Evolutionary conservation across 2,888 invertebrate genomes (phyloP).

Genomic region (Amaurobius ferox): DNA sequence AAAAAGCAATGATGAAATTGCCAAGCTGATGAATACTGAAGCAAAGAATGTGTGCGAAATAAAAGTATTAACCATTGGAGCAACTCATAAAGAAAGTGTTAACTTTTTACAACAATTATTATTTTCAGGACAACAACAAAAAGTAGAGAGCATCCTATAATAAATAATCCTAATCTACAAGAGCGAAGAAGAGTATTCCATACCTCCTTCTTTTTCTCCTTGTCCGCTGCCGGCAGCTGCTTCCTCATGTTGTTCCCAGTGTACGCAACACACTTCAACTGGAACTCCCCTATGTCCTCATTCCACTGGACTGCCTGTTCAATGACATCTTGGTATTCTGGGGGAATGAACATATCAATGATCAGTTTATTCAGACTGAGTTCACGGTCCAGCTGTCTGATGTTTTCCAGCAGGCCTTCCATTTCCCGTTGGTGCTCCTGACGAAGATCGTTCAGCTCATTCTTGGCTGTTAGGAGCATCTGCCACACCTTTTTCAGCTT

Average conservation of each 20-base stretch:
- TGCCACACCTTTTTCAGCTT: slow-evolving; percentile 93
- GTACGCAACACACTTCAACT: slow-evolving; percentile 97
- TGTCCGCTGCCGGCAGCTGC: slow-evolving; percentile 77
- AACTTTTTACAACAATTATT: too few species aligned
- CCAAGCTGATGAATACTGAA: too few species aligned
- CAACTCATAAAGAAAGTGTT: too few species aligned
- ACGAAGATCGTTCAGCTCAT: slow-evolving; percentile 81
- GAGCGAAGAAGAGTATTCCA: too few species aligned
- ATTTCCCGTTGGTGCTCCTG: slow-evolving; percentile 97
- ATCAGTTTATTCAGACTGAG: slow-evolving; percentile 92
- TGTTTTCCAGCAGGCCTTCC: slow-evolving; percentile 95
- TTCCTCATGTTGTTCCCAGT: slow-evolving; percentile 96
- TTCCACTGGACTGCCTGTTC: slow-evolving; percentile 97
- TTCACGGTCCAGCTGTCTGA: slow-evolving; percentile 92
- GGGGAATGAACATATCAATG: slow-evolving; percentile 94
- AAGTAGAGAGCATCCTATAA: too few species aligned
- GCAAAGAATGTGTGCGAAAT: too few species aligned
- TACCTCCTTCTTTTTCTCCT: slow-evolving; percentile 77
- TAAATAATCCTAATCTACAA: too few species aligned
- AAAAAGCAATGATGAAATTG: too few species aligned
- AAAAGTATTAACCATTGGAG: too few species aligned
- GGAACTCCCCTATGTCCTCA: slow-evolving; percentile 99
- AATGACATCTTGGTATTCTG: slow-evolving; percentile 93
- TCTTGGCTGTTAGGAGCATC: slow-evolving; percentile 89
- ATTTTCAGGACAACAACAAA: too few species aligned